Percentiles rank a stretch among this genome's conserved stretches.
Evolutionary conservation across 2,797 vertebrate genomes (phyloP).

Genomic region (Sylvilagus floridanus): DNA sequence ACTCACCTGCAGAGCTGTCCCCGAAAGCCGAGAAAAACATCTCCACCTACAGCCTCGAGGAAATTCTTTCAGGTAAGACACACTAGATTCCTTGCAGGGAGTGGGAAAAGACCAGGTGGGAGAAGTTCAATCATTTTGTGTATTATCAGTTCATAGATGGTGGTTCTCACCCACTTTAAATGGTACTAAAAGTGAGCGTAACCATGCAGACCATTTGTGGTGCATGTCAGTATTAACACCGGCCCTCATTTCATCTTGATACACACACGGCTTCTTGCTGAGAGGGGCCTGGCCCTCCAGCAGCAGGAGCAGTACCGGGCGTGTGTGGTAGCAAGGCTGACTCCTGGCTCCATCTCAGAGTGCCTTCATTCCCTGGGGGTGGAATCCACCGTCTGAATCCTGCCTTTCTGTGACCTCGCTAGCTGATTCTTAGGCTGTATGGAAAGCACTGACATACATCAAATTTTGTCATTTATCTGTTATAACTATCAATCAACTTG

Average conservation of each 20-base stretch:
- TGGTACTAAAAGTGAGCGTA: background rate
- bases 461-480: background rate
- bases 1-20: background rate
- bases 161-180: background rate
- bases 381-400: background rate
- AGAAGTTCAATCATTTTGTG: background rate
- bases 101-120: background rate
- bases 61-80: conserved; percentile 68
- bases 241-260: background rate
- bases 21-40: background rate
- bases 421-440: background rate
- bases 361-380: background rate
- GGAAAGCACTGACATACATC: background rate
- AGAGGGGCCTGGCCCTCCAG: background rate
- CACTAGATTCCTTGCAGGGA: background rate
- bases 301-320: background rate
- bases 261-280: background rate
- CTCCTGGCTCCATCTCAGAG: background rate
- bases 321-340: background rate
- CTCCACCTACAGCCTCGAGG: background rate
- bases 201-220: background rate
- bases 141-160: background rate
- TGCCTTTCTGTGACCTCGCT: background rate
- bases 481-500: conserved; percentile 11
- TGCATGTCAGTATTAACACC: background rate